Conservation (phyloP, 2,113 vertebrate species). For the Centropus unirufus region DNA sequence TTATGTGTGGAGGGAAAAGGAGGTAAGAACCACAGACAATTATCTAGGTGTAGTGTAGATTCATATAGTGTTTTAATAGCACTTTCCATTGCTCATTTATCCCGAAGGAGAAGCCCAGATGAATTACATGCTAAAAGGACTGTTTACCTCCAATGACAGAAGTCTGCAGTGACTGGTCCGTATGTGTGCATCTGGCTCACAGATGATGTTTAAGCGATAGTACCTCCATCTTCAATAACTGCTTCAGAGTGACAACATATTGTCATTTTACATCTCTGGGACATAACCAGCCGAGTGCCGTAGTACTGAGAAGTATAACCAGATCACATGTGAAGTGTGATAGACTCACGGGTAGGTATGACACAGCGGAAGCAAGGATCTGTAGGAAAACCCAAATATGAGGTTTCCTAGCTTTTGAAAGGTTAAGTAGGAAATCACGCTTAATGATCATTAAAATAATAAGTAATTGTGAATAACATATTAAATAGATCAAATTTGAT, state of each 20-base stretch:
- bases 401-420: background rate
- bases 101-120: background rate
- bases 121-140: background rate
- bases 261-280: background rate
- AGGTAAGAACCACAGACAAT: rapidly evolving
- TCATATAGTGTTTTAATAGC: background rate
- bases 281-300: background rate
- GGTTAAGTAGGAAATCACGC: background rate
- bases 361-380: background rate
- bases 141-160: background rate
- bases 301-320: background rate
- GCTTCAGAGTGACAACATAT: background rate
- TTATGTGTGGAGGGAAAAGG: background rate
- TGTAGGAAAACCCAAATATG: background rate
- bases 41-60: background rate
- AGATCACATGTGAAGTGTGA: background rate
- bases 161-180: background rate
- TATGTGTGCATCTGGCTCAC: background rate
- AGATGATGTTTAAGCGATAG: background rate
- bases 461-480: background rate
- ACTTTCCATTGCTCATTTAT: background rate
- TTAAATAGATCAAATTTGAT: background rate
- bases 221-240: background rate
- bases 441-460: background rate
- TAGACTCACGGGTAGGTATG: background rate